Base-by-base conservation (phyloP, 2,888 invertebrate genomes). In the Rhogogaster chlorosoma region DNA sequence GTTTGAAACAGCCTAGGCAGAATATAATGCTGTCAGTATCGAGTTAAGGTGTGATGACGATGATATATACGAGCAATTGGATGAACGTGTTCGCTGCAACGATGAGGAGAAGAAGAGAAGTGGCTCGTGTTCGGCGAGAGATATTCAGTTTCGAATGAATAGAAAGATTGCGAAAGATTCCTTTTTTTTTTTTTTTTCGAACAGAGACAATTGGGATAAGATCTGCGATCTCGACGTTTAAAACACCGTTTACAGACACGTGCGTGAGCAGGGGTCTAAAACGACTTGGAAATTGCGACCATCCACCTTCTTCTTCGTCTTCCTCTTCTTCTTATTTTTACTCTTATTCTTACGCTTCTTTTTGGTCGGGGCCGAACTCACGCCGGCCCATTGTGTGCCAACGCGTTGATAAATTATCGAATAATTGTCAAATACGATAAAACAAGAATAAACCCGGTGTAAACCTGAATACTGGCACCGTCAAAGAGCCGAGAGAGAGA, bases 371-470 rank as follows among this genome's bases (percentile, higher is more conserved):
- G 87, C 87, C 88, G 86, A 87, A 84, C 88, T 89, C 87, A 88
- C 89, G 86, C 89, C 86, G 89, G 87, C 84, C 93, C 92, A 93
- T 93, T 93, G 93, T 93, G 90, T 90, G 90, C 89, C 88, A 89
- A 90, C 89, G 91, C 92, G 90, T 93, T 93, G 93, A 93, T 93
- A 93, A 93, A 93, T 93, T 93, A 93, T 92, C 92, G 93, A 93
- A 93, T 93, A 93, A 93, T 93, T 93, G 93, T 93, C 92, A 92
- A 93, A 92, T 90, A 90, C 89, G 90, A 91, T 89, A 90, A 91
- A 91, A 91, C 89, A 88, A 91, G 71, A 75, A 61, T 38, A 29
- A 38, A 32, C 9, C 61, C 57, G 18, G 80, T 80, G 80, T 61
- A 26, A 80, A 61, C 29, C 61, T 18, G 38, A 77, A n/a, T 29